These are phyloP conservation scores for Phoenicopterus ruber DNA, from an alignment of 2,113 vertebrate species.

Conservation along the genomic window DNA sequence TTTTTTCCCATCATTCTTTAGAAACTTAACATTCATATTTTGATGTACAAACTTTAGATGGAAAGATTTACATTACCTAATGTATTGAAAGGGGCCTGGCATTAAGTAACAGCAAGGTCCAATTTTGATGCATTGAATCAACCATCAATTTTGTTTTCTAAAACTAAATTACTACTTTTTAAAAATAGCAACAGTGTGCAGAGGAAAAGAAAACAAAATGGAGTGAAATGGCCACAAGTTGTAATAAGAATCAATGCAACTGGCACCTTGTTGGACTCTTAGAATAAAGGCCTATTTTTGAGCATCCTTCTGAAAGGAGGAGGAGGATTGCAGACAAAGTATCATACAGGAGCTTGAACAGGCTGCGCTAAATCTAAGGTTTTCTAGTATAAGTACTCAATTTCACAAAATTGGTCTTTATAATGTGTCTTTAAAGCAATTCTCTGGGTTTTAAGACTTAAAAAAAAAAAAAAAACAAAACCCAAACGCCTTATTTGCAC, in stretches of 20 bases:
- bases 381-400: background rate
- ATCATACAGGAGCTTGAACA: background rate
- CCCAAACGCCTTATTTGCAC: background rate
- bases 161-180: background rate
- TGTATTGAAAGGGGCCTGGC: background rate
- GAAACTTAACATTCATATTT: background rate
- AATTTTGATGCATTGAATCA: background rate
- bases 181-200: background rate
- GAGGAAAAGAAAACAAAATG: background rate
- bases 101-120: background rate
- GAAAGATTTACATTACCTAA: background rate
- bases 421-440: background rate
- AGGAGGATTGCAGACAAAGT: background rate
- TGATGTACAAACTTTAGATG: background rate
- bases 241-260: background rate
- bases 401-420: background rate
- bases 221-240: background rate
- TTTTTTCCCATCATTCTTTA: background rate
- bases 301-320: background rate
- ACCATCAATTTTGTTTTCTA: background rate
- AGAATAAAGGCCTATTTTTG: background rate
- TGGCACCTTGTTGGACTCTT: background rate
- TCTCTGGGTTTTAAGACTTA: background rate
- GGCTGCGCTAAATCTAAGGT: background rate
- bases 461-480: background rate